Evolutionary conservation across 1,140 invertebrate genomes (phyloP), one percentile per base, ranked within the genome.

Genomic region (Leptonema lineaticorne): DNA sequence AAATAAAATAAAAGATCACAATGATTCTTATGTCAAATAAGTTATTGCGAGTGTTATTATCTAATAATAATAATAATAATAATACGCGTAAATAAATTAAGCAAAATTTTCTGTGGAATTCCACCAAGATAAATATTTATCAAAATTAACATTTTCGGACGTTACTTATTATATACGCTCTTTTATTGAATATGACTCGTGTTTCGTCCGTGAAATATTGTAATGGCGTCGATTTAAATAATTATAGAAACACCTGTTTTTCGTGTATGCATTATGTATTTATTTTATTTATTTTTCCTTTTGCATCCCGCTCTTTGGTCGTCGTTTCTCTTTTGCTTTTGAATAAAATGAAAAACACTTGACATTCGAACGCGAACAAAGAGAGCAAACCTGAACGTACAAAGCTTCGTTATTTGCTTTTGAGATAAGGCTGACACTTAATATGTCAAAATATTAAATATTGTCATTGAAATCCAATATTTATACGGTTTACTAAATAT

Each of bases 361-460:
- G 27, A 41, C 33, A 18, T 53, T 48, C 37, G 33, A 14, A 18
- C 24, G 37, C 56, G 46, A 45, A 56, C 46, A 63, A 57, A 68
- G 62, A 60, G 50, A 48, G 45, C 56, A 68, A 63, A 50, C 29
- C 28, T 45, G 24, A 56, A 29, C 45, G 27, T n/a, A 41, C 41
- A 37, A 29, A 24, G 45, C 46, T 41, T n/a, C 60, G n/a, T 22
- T 63, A 41, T 69, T 50, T 63, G 50, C 60, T 33, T n/a, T 37
- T 28, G 24, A 65, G 62, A 69, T 69, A 69, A 69, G 56, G 8
- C 62, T 33, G 60, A 63, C 60, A 59, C 60, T 69, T 63, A 69
- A 67, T 60, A 67, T 70, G 69, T 67, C 69, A 70, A 70, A 70
- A 70, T 67, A 66, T 59, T 59, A 70, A 70, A 70, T 67, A 70